phyloP scores from a whole-genome alignment of 2,888 invertebrate genomes.

The Euclidia mi region DNA sequence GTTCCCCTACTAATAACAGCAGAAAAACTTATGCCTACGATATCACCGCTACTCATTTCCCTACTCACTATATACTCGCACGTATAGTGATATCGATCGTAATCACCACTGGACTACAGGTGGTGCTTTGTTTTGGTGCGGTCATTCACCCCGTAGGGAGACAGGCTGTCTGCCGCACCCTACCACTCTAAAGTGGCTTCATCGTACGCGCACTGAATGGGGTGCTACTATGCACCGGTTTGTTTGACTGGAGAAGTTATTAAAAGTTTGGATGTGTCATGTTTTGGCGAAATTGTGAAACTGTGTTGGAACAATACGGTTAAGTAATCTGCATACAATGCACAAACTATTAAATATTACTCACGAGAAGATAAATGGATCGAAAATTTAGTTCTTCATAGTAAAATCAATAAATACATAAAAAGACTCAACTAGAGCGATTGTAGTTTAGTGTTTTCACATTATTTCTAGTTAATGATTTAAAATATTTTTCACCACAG shows the following conservation, averaged over 20 bases:
- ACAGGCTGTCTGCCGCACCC: slow-evolving; percentile 78
- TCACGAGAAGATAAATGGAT: too few relatives aligned
- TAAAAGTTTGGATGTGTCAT: neutral
- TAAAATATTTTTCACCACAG: too few relatives aligned
- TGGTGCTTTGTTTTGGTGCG: slow-evolving; percentile 84
- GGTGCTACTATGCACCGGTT: slow-evolving; percentile 29
- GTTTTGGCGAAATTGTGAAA: too few relatives aligned
- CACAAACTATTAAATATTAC: too few relatives aligned
- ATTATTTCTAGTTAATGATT: too few relatives aligned
- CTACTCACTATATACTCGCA: neutral
- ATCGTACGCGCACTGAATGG: slow-evolving; percentile 56
- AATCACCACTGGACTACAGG: slow-evolving; percentile 67
- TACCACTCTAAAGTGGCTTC: too few relatives aligned
- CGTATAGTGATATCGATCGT: slow-evolving; percentile 35
- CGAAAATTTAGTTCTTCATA: too few relatives aligned
- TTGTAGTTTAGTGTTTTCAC: too few relatives aligned
- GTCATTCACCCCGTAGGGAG: slow-evolving; percentile 78
- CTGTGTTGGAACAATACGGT: neutral
- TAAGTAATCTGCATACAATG: too few relatives aligned
- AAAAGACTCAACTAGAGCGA: too few relatives aligned
- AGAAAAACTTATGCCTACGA: neutral
- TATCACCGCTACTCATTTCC: neutral
- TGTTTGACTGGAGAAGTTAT: neutral
- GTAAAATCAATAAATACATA: too few relatives aligned
- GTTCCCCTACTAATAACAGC: neutral